phyloP scores from a whole-genome alignment of 2,888 invertebrate genomes.

The Cyclophora punctaria region DNA sequence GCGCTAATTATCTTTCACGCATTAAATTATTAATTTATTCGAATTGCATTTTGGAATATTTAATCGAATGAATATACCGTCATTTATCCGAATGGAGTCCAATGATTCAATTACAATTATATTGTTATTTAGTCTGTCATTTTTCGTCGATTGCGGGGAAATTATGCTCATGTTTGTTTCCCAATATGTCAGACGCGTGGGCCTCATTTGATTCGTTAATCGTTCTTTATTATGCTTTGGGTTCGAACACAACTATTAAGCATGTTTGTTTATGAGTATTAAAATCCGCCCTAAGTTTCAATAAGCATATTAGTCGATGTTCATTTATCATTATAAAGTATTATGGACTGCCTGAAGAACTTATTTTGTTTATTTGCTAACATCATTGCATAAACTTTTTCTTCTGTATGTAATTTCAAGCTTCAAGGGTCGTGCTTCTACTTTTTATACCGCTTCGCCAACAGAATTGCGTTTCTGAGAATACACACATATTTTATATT shows the following conservation, averaged over 20 bases:
- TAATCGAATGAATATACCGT: conserved; percentile 7
- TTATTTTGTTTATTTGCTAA: neutral
- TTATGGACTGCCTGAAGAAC: neutral
- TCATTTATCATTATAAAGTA: no score
- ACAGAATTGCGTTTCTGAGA: conserved; percentile 21
- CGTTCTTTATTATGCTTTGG: no score
- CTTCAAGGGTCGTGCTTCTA: conserved; percentile 40
- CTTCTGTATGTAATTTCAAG: conserved; percentile 47
- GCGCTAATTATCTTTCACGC: conserved; percentile 62
- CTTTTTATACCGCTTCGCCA: conserved; percentile 34
- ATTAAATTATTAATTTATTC: conserved; percentile 51
- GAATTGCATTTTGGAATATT: conserved; percentile 22
- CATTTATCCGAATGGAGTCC: conserved; percentile 10
- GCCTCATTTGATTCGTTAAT: no score
- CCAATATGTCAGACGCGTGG: no score
- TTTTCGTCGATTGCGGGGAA: no score
- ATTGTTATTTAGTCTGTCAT: no score
- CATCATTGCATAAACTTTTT: conserved; percentile 24
- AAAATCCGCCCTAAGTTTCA: no score
- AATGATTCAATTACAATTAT: conserved; percentile 5
- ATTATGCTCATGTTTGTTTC: no score
- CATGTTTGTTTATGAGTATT: no score
- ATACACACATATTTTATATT: conserved; percentile 22
- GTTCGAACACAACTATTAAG: no score
- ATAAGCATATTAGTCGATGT: no score